Evolutionary conservation across 92 coral and sea anemone genomes (phyloP), one percentile per base, ranked within the genome.

Genomic region (Anthopleura xanthogrammica): DNA sequence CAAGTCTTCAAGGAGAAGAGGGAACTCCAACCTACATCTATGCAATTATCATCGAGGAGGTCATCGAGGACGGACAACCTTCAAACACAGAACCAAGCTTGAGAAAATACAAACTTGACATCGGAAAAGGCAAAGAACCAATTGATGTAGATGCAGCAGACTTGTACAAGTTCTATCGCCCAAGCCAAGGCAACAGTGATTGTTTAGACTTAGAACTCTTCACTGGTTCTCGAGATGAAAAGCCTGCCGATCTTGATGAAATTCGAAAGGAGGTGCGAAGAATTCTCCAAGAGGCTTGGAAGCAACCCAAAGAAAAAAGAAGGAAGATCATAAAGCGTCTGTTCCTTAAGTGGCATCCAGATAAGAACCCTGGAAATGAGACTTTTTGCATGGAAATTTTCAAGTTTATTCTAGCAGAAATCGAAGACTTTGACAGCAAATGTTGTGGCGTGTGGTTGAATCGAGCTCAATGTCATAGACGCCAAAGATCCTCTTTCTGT

Each of bases 311-410:
- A 62, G 79, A 87, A 12, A 88, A 72, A 50, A 62, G 91, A 76
- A 75, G 73, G n/a, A 89, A 89, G 39, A 83, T 92, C 64, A 81
- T 92, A 74, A 93, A 89, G 86, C 94, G 98, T 36, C 68, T 93
- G 57, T 91, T 75, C 81, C 76, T 89, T 14, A 85, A 80, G 3
- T 95, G 98, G 98, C 98, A 95, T 71, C 98, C 98, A 7, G 94
- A 91, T 39, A 89, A 91, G 66, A 95, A 91, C 71, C 86, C 72
- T 3, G 93, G 94, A 55, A 89, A 90, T 82, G 92, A 87, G 81
- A 80, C 81, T 0, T 88, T 95, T 40, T 92, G 93, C 56, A 88
- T 46, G 1, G 86, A 89, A 52, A 93, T 91, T 13, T 93, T 87
- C 62, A 89, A 91, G 84, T 86, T 83, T 90, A 65, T 95, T 39